Percentiles rank a stretch among this genome's conserved stretches.
Conservation (phyloP, 1,140 invertebrate genomes). For the Hestina assimilis region DNA sequence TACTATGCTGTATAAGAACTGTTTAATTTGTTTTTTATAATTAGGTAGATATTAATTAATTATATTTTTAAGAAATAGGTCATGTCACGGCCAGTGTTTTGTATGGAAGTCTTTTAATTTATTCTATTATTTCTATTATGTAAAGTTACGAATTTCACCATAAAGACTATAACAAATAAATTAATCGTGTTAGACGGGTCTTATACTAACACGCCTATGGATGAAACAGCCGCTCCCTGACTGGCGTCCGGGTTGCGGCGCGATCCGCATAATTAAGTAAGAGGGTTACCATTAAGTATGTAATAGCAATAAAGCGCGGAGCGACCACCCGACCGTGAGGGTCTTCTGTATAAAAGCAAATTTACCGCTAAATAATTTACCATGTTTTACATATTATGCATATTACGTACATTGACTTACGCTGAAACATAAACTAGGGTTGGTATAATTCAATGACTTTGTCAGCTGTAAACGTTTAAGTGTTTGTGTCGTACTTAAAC, state of each 20-base stretch:
- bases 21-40: too few relatives aligned
- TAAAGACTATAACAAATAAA: constrained; percentile 42
- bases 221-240: constrained; percentile 41
- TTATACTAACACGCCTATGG: constrained; percentile 45
- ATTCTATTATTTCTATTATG: background rate
- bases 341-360: constrained; percentile 47
- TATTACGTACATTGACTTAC: constrained; percentile 26
- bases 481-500: constrained; percentile 8
- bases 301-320: constrained; percentile 61
- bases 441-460: constrained; percentile 20
- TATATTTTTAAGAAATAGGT: background rate
- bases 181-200: constrained; percentile 53
- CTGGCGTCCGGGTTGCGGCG: constrained; percentile 39
- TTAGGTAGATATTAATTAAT: too few relatives aligned
- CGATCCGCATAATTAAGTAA: constrained; percentile 72
- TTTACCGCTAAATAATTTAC: constrained; percentile 52
- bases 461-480: constrained; percentile 16
- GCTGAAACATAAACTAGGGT: constrained; percentile 13
- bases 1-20: too few relatives aligned
- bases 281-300: constrained; percentile 71
- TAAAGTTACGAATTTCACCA: constrained; percentile 6
- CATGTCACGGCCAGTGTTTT: too few relatives aligned
- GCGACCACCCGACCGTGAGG: constrained; percentile 42
- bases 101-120: too few relatives aligned
- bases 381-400: constrained; percentile 27